Percentiles rank a stretch among this genome's conserved stretches.
These are phyloP conservation scores for Tangara arthus DNA, from an alignment of 2,797 vertebrate genomes.

Conservation along the genomic window DNA sequence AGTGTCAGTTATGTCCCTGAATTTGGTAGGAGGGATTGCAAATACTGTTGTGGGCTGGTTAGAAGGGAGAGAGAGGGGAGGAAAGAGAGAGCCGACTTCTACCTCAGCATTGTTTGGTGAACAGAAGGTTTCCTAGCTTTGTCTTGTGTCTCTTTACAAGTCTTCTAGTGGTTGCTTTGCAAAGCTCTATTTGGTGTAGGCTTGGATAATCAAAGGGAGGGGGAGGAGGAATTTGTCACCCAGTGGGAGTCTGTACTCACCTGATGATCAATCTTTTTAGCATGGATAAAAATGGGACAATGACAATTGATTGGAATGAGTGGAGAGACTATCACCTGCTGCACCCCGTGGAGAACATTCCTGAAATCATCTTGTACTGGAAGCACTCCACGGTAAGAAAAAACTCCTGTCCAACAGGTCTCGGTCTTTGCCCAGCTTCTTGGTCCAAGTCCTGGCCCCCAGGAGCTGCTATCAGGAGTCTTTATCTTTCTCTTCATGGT, in stretches of 20 bases:
- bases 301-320: slow-evolving; percentile 97
- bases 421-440: not conserved
- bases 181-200: not conserved
- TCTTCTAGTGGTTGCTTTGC: slow-evolving; percentile 15
- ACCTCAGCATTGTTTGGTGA: not conserved
- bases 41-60: not conserved
- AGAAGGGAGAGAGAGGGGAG: not conserved
- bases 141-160: slow-evolving; percentile 23
- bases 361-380: slow-evolving; percentile 97
- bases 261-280: slow-evolving; percentile 68
- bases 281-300: slow-evolving; percentile 96
- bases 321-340: slow-evolving; percentile 95
- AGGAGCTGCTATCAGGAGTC: not conserved
- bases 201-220: not conserved
- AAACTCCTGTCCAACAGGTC: not conserved
- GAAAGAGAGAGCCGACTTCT: not conserved
- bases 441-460: not conserved
- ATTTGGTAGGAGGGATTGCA: not conserved
- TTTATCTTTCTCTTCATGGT: not conserved
- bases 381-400: slow-evolving; percentile 92
- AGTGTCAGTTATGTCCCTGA: not conserved
- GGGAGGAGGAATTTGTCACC: not conserved
- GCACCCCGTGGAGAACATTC: slow-evolving; percentile 93
- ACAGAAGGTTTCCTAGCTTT: not conserved
- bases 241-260: not conserved